Base-by-base conservation (phyloP, 2,113 vertebrate genomes). In the Rhynchomys soricoides region DNA sequence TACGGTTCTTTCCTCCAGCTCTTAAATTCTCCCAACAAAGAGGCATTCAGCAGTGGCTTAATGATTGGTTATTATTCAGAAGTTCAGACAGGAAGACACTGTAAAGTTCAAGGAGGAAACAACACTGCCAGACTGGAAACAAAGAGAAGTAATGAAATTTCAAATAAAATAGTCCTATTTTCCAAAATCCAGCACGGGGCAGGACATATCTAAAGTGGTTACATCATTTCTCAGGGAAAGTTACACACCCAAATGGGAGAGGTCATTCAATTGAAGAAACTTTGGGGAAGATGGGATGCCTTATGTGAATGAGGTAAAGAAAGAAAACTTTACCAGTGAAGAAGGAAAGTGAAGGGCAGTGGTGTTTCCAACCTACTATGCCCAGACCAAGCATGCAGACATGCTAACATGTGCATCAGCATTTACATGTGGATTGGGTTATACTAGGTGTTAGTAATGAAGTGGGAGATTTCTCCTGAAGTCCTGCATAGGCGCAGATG, bases 121-220 rank as follows among this genome's bases (percentile, higher is more conserved):
- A 92, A 68, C 71, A 57, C 66, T 74, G n/a, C 85, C 89, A 93
- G 55, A 74, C 82, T 40, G 17, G 64, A 87, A 82, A 62, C 68
- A 92, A 90, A 90, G 89, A 48, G 86, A 79, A 85, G 13, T 85
- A 79, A 88, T 96, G 31, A 75, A 88, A 95, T 94, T 91, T 74
- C 75, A 31, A 83, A 90, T 78, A 75, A 94, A 94, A 82, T 77
- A 86, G 90, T 81, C 81, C 57, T 89, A 0, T 93, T 94, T 96
- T 93, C 66, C 40, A 66, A 93, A 94, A 86, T 73, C 52, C 89
- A 92, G 62, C 68, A 83, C 90, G 45, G 86, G 79, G 88, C 12
- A 77, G 91, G 83, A 43, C 57, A 48, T 88, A 95, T 97, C 93
- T 88, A 86, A 90, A 93, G 55, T 74, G 74, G 52, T 64, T 64